Conservation (phyloP, 2,113 vertebrate genomes). For the Trochalopteron elliotii region DNA sequence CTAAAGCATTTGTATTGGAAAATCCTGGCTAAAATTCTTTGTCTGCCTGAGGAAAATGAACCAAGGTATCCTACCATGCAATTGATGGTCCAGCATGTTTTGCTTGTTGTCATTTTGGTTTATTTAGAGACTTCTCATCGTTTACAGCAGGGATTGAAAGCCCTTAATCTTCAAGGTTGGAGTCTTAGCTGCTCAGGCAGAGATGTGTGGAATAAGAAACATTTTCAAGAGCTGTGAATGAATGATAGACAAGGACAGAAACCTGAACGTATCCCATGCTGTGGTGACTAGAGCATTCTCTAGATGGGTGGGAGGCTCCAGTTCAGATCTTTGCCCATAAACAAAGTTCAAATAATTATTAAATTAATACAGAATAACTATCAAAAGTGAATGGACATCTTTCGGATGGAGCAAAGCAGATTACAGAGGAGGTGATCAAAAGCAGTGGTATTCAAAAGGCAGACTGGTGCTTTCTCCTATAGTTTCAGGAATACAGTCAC, state of each 20-base stretch:
- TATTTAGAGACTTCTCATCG: not conserved
- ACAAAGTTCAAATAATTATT: not conserved
- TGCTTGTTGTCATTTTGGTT: not conserved
- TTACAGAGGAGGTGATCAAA: not conserved
- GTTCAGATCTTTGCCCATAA: not conserved
- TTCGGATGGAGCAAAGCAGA: not conserved
- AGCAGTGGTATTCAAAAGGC: not conserved
- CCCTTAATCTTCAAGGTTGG: not conserved
- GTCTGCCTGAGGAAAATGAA: not conserved
- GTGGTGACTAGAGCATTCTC: too few species aligned
- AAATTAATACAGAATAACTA: not conserved
- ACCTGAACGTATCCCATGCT: not conserved
- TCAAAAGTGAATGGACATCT: not conserved
- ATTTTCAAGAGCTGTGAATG: not conserved
- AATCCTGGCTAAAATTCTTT: not conserved
- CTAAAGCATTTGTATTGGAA: not conserved
- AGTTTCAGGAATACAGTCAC: not conserved
- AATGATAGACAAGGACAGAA: not conserved
- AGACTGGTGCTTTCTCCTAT: not conserved
- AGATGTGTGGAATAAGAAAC: not conserved
- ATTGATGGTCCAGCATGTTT: not conserved
- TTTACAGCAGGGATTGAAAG: not conserved
- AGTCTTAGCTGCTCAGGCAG: not conserved
- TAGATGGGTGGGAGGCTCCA: not conserved
- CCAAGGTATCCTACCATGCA: accelerated